Percentiles rank a stretch among this genome's conserved stretches.
Evolutionary conservation across 2,888 invertebrate species (phyloP).

Genomic region (Drosophila mimica): DNA sequence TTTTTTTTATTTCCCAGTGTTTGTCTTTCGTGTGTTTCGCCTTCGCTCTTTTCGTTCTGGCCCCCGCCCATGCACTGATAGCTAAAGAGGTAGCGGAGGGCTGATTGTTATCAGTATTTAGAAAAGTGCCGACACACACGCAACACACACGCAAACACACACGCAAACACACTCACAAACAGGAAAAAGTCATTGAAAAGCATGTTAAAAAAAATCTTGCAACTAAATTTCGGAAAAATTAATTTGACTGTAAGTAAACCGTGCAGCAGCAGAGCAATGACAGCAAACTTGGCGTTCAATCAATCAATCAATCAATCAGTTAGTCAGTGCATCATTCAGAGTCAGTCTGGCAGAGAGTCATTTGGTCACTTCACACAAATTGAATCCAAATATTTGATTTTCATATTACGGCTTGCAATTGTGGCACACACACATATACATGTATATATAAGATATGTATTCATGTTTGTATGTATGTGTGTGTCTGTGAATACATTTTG

Average conservation of each 20-base stretch:
- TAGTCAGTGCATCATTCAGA: constrained; percentile 32
- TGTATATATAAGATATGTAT: background rate
- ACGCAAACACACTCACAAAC: background rate
- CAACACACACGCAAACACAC: constrained; percentile 5
- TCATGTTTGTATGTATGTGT: background rate
- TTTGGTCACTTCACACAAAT: constrained; percentile 48
- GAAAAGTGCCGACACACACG: constrained; percentile 50
- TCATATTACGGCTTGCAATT: constrained; percentile 24
- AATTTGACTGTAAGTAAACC: background rate
- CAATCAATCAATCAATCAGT: constrained; percentile 40
- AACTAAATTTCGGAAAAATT: constrained; percentile 13
- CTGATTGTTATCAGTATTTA: constrained; percentile 70
- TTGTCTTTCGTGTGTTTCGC: constrained; percentile 47
- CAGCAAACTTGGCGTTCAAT: constrained; percentile 18
- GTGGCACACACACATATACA: background rate
- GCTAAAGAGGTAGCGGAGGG: constrained; percentile 13
- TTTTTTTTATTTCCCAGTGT: constrained; percentile 46
- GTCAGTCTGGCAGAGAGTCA: constrained; percentile 22
- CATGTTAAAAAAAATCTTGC: background rate
- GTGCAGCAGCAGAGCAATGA: constrained; percentile 8
- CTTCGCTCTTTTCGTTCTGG: constrained; percentile 12
- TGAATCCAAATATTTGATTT: constrained; percentile 58
- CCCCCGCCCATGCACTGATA: constrained; percentile 34
- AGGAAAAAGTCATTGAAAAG: constrained; percentile 6
- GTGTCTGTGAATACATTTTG: background rate